Evolutionary conservation across 37 sponge, comb jelly and placozoan genomes (phyloP).

Genomic region (Theonella swinhoei): DNA sequence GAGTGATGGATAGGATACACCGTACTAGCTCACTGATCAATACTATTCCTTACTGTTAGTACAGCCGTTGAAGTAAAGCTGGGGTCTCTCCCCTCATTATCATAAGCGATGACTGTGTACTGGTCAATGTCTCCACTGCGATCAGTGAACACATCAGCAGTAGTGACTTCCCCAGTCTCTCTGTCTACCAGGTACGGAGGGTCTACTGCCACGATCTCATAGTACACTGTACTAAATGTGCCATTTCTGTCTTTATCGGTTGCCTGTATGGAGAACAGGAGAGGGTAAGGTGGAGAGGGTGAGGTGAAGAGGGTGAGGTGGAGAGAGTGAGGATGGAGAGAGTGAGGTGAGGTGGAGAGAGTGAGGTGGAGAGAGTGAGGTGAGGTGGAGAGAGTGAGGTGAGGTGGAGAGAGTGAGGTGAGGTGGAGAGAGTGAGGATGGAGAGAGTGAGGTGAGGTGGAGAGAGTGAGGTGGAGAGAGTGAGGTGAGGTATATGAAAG

Average conservation of each 20-base stretch:
- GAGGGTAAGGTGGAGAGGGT: too few relatives aligned
- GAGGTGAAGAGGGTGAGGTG: too few relatives aligned
- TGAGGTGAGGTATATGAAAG: too few relatives aligned
- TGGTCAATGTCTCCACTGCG: slow-evolving; percentile 13
- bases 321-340: too few relatives aligned
- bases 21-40: not conserved
- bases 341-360: too few relatives aligned
- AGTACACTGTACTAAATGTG: slow-evolving; percentile 19
- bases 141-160: slow-evolving; percentile 28
- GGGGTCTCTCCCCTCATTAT: slow-evolving; percentile 41
- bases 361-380: too few relatives aligned
- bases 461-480: too few relatives aligned
- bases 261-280: too few relatives aligned
- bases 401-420: too few relatives aligned
- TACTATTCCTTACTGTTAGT: slow-evolving; percentile 18
- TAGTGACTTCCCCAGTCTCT: slow-evolving; percentile 54
- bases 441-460: too few relatives aligned
- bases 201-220: not conserved
- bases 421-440: too few relatives aligned
- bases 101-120: slow-evolving; percentile 23
- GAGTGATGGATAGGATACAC: not conserved
- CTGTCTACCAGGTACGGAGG: slow-evolving; percentile 32
- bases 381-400: too few relatives aligned
- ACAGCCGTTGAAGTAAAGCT: not conserved
- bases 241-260: slow-evolving; percentile 37